phyloP scores from a whole-genome alignment of 2,113 vertebrate species.

The Notarius quadriscutis region DNA sequence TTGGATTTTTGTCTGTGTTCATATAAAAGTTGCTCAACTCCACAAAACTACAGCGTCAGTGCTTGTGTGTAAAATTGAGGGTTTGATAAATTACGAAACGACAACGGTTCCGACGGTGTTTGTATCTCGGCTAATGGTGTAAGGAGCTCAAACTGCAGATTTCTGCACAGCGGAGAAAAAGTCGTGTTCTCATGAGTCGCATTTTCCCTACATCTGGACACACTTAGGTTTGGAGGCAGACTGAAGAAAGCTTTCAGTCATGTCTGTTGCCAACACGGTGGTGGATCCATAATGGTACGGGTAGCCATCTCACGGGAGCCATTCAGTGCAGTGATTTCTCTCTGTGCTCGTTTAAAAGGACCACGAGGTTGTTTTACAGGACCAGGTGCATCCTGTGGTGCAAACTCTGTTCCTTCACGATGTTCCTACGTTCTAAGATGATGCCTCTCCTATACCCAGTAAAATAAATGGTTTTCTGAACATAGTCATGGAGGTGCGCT shows the following conservation, averaged over 20 bases:
- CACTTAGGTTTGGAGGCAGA: not conserved
- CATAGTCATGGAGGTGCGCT: not conserved
- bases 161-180: not conserved
- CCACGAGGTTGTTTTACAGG: not conserved
- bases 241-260: not conserved
- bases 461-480: not conserved
- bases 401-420: not conserved
- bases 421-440: not conserved
- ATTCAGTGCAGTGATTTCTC: not conserved
- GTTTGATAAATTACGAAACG: not conserved
- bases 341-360: not conserved
- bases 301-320: slow-evolving; percentile 19
- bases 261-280: slow-evolving; percentile 2
- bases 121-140: not conserved
- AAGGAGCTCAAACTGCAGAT: not conserved
- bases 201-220: slow-evolving; percentile 2
- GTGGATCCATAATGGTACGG: not conserved
- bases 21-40: not conserved
- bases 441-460: not conserved
- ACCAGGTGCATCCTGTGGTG: slow-evolving; percentile 9
- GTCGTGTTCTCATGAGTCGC: not conserved
- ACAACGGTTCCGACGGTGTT: not conserved
- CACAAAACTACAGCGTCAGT: not conserved
- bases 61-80: not conserved
- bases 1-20: not conserved